These are phyloP conservation scores for Charina bottae DNA, from an alignment of 2,113 vertebrate species.

Conservation along the genomic window DNA sequence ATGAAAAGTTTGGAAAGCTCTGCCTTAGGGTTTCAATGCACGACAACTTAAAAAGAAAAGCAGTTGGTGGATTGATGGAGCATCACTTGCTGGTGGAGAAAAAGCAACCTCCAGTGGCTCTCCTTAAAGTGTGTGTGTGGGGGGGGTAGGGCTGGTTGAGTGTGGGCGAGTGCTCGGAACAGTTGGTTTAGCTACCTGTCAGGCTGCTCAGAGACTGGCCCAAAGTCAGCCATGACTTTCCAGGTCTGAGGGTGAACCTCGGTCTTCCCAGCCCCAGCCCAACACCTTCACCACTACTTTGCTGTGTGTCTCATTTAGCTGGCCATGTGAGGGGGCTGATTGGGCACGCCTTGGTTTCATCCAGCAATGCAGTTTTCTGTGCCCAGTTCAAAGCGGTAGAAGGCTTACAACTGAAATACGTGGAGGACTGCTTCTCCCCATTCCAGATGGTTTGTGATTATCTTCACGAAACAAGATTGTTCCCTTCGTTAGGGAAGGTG, in stretches of 20 bases:
- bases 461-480: background rate
- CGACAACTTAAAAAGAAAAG: background rate
- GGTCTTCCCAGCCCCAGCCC: background rate
- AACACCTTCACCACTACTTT: background rate
- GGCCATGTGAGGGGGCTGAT: background rate
- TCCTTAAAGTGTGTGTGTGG: background rate
- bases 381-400: background rate
- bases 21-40: background rate
- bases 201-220: background rate
- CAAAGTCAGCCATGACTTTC: background rate
- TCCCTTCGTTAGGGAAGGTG: background rate
- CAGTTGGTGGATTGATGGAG: background rate
- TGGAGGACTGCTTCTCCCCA: background rate
- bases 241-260: background rate
- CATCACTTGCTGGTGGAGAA: background rate
- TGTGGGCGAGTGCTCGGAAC: background rate
- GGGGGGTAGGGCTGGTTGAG: background rate
- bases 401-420: background rate
- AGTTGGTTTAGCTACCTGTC: background rate
- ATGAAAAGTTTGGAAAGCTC: too few relatives aligned
- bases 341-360: background rate
- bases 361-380: background rate
- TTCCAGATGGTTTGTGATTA: background rate
- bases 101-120: background rate
- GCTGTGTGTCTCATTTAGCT: background rate